Evolutionary conservation across 2,888 invertebrate genomes (phyloP).

Genomic region (Hecatera dysodea): DNA sequence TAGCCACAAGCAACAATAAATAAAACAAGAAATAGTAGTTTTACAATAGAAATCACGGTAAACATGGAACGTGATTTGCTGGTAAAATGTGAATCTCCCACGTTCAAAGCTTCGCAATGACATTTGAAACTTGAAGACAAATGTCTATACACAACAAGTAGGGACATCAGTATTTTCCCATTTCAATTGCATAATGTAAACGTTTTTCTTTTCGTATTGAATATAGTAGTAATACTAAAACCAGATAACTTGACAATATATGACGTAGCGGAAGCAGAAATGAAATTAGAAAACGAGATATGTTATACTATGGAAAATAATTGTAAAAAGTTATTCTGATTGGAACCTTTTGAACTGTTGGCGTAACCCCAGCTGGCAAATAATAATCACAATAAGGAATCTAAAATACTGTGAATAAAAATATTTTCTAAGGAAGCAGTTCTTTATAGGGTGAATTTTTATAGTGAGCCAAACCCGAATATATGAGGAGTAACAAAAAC

Average conservation of each 20-base stretch:
- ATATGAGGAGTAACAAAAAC: no score
- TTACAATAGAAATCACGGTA: slow-evolving; percentile 54
- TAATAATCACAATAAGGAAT: slow-evolving; percentile 4
- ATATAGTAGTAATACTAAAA: background rate
- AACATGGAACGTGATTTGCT: slow-evolving; percentile 72
- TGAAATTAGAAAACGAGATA: slow-evolving; percentile 9
- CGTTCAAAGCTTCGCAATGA: slow-evolving; percentile 80
- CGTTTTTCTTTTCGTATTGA: background rate
- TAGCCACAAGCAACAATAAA: slow-evolving; percentile 49
- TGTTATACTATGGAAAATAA: background rate
- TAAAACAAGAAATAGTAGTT: slow-evolving; percentile 63
- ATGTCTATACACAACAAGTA: slow-evolving; percentile 61
- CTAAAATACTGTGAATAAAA: background rate
- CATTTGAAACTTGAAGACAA: slow-evolving; percentile 82
- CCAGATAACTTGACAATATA: slow-evolving; percentile 12
- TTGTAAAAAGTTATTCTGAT: slow-evolving; percentile 8
- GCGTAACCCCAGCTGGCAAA: background rate
- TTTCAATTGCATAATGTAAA: slow-evolving; percentile 32
- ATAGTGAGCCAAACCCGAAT: no score
- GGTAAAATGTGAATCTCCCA: slow-evolving; percentile 84
- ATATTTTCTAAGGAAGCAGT: background rate
- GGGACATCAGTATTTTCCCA: slow-evolving; percentile 40
- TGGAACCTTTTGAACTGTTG: slow-evolving; percentile 7
- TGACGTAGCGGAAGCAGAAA: background rate
- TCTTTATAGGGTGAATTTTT: no score